Evolutionary conservation across 2,888 invertebrate species (phyloP).

Genomic region (Mythimna impura): DNA sequence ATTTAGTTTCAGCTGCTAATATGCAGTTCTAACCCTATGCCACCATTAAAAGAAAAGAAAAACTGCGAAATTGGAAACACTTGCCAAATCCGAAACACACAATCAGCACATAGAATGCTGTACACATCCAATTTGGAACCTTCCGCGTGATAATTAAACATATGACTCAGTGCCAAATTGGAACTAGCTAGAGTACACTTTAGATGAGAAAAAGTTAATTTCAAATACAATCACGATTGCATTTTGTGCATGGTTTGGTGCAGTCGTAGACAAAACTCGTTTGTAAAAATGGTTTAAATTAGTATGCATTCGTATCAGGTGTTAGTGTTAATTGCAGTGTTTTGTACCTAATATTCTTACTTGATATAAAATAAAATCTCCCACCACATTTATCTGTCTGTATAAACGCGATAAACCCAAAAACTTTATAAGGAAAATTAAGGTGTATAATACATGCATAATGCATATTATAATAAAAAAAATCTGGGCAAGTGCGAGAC

Average conservation of each 20-base stretch:
- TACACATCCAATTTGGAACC: conserved; percentile 38
- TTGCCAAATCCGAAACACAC: conserved; percentile 35
- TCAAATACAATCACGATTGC: conserved; percentile 26
- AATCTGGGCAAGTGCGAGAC: no score
- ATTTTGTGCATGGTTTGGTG: background rate
- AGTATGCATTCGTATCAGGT: background rate
- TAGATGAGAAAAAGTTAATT: conserved; percentile 22
- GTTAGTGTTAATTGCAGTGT: background rate
- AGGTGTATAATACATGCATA: no score
- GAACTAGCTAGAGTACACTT: background rate
- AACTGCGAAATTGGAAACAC: background rate
- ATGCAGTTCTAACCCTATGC: background rate
- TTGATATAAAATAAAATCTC: no score
- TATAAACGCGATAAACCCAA: no score
- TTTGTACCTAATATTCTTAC: background rate
- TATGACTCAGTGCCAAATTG: conserved; percentile 45
- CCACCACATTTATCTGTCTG: no score
- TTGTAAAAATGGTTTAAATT: background rate
- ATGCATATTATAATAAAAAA: no score
- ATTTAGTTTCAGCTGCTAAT: background rate
- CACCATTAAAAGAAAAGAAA: background rate
- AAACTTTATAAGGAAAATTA: no score
- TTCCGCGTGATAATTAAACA: conserved; percentile 39
- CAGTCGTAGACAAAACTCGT: conserved; percentile 2
- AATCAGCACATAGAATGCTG: background rate